A percentile compares a stretch with the other conserved stretches of the same genome.
Conservation (phyloP, 2,113 vertebrate genomes). For the Percopsis transmontana region DNA sequence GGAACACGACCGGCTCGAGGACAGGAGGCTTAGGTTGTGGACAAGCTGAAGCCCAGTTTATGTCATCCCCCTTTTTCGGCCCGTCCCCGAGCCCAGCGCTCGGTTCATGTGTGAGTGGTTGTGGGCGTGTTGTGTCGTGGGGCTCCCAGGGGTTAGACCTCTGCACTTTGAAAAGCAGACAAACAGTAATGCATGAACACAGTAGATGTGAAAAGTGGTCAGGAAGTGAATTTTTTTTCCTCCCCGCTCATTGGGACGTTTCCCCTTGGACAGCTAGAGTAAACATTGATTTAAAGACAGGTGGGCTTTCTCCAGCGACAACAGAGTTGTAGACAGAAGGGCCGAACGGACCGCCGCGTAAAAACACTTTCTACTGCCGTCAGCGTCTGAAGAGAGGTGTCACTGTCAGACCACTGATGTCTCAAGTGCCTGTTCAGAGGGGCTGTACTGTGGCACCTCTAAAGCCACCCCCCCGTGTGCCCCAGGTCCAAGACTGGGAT, state of each 20-base stretch:
- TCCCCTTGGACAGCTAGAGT: not conserved
- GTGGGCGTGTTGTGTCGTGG: conserved; percentile 23
- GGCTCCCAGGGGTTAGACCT: no score
- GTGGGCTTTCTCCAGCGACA: not conserved
- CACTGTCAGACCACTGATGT: conserved; percentile 29
- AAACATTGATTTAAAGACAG: not conserved
- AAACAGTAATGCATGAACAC: no score
- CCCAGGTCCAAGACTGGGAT: conserved; percentile 35
- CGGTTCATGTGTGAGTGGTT: conserved; percentile 19
- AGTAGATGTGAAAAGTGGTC: no score
- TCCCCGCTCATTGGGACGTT: not conserved
- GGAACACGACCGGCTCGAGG: conserved; percentile 44
- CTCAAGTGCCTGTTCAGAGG: conserved; percentile 16
- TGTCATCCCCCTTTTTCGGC: conserved; percentile 19
- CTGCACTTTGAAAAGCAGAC: no score
- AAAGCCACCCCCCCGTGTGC: conserved; percentile 8
- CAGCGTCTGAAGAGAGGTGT: conserved; percentile 8
- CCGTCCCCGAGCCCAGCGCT: conserved; percentile 7
- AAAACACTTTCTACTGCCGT: not conserved
- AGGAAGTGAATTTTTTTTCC: not conserved
- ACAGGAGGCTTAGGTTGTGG: conserved; percentile 37
- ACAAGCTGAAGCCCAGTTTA: conserved; percentile 12
- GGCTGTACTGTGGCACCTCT: conserved; percentile 17
- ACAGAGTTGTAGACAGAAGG: not conserved
- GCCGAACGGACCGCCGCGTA: not conserved